Evolutionary conservation across 2,888 invertebrate species (phyloP).

Genomic region (Lacanobia oleracea): DNA sequence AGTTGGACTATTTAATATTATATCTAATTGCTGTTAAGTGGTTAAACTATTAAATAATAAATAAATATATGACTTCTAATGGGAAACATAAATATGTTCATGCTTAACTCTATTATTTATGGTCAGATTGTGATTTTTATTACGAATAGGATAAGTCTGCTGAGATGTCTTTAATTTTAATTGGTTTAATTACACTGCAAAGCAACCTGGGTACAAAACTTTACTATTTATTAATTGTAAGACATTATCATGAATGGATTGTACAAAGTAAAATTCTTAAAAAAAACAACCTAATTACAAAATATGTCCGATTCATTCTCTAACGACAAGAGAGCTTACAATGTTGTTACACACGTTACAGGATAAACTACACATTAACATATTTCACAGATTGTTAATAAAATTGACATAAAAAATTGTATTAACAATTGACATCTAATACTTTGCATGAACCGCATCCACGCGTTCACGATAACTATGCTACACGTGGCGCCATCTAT

Average conservation of each 20-base stretch:
- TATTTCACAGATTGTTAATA: constrained; percentile 11
- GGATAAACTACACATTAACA: neutral
- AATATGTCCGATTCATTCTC: neutral
- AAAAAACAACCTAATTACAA: neutral
- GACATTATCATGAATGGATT: too few species aligned
- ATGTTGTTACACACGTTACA: neutral
- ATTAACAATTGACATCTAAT: constrained; percentile 14
- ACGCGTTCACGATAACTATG: neutral
- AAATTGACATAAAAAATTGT: constrained; percentile 26
- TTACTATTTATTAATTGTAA: neutral
- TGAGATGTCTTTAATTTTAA: constrained; percentile 4
- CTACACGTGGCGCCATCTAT: constrained; percentile 54
- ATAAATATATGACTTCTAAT: constrained; percentile 53
- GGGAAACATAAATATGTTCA: constrained; percentile 26
- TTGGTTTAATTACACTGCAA: constrained; percentile 14
- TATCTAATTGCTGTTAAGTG: constrained; percentile 53
- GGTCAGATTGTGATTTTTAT: neutral
- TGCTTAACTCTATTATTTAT: constrained; percentile 12
- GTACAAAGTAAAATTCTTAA: neutral
- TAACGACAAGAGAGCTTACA: neutral
- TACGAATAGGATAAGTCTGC: neutral
- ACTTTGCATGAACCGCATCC: constrained; percentile 42
- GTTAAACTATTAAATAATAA: constrained; percentile 49
- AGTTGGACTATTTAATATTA: constrained; percentile 42
- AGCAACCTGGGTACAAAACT: neutral